phyloP scores from a whole-genome alignment of 1,140 invertebrate species.

The Tetragonula clypearis region DNA sequence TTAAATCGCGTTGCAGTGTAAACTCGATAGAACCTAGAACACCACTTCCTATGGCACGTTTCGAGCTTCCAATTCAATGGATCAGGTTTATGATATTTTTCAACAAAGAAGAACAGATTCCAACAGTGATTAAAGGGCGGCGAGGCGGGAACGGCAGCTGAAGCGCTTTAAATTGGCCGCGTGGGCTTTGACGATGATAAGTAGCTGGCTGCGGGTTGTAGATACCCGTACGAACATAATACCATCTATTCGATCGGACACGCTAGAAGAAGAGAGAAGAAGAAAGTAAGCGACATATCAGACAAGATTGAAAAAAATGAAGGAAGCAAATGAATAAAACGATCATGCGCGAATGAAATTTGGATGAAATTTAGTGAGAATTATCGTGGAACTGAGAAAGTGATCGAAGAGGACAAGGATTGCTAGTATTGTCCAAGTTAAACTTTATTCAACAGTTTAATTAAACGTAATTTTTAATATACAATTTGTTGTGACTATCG shows the following conservation, averaged over 20 bases:
- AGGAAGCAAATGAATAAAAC: not conserved
- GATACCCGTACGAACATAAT: not conserved
- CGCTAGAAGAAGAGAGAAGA: not conserved
- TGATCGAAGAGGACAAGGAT: too few species aligned
- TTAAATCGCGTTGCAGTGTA: not conserved
- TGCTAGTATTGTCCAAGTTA: too few species aligned
- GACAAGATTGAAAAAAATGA: not conserved
- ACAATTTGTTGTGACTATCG: too few species aligned
- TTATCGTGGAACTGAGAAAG: not conserved
- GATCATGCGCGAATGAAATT: not conserved
- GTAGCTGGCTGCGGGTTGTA: conserved; percentile 65
- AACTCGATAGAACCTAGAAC: not conserved
- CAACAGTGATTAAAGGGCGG: conserved; percentile 14
- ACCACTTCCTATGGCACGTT: not conserved
- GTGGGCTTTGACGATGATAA: conserved; percentile 69
- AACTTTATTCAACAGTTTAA: too few species aligned
- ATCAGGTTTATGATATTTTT: conserved; percentile 41
- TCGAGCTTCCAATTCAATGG: not conserved
- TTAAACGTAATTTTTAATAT: too few species aligned
- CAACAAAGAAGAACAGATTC: conserved; percentile 37
- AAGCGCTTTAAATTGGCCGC: conserved; percentile 61
- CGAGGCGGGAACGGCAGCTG: conserved; percentile 31
- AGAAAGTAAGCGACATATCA: not conserved
- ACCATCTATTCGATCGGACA: conserved; percentile 9
- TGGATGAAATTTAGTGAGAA: too few species aligned